phyloP scores from a whole-genome alignment of 2,113 vertebrate species.

The Daboia siamensis region DNA sequence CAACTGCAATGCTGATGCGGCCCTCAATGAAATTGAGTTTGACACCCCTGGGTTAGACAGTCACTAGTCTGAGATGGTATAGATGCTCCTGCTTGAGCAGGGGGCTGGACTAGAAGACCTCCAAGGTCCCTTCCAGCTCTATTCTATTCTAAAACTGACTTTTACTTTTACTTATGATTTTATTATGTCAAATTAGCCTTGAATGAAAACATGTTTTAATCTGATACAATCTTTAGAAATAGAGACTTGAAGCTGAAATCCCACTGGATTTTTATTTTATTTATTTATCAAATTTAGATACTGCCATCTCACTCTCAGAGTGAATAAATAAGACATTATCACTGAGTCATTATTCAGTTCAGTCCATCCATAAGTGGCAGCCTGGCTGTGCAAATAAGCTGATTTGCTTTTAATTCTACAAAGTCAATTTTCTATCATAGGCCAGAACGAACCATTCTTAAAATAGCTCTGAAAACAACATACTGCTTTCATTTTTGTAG shows the following conservation, averaged over 20 bases:
- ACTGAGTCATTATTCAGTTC: background rate
- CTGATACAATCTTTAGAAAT: background rate
- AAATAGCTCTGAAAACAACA: background rate
- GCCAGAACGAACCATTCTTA: background rate
- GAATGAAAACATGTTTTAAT: background rate
- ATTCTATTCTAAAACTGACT: background rate
- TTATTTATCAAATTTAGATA: background rate
- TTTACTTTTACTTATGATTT: background rate
- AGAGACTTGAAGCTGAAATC: accelerated
- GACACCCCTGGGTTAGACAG: too few relatives aligned
- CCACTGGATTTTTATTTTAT: background rate
- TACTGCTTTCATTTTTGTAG: background rate
- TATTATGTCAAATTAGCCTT: background rate
- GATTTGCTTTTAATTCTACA: accelerated
- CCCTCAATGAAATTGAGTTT: too few relatives aligned
- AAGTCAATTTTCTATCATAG: background rate
- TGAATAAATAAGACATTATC: background rate
- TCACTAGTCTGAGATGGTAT: too few relatives aligned
- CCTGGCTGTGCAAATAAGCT: background rate
- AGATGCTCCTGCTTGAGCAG: too few relatives aligned
- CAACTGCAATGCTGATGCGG: too few relatives aligned
- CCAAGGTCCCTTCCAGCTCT: too few relatives aligned
- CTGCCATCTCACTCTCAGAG: background rate
- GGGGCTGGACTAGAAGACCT: too few relatives aligned
- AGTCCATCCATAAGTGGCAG: background rate